A percentile compares a stretch with the other conserved stretches of the same genome.
These are phyloP conservation scores for Heterotis niloticus DNA, from an alignment of 2,113 vertebrate species.

Conservation along the genomic window DNA sequence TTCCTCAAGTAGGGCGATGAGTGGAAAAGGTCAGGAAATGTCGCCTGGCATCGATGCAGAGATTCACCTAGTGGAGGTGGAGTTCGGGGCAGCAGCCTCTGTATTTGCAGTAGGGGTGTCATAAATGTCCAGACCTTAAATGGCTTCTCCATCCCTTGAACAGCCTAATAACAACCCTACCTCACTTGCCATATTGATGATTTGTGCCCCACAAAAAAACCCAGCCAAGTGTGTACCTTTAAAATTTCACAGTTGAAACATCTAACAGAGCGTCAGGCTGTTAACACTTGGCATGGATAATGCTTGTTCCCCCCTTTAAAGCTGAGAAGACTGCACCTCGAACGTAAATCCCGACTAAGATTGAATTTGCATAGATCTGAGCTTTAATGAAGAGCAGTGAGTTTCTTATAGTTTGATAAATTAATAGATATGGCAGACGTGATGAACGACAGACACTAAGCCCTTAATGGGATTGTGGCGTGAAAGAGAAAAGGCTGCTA, in stretches of 20 bases:
- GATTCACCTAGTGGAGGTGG: conserved; percentile 18
- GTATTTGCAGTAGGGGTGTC: conserved; percentile 15
- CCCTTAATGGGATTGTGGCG: not conserved
- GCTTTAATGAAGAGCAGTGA: not conserved
- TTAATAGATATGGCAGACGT: not conserved
- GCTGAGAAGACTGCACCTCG: not conserved
- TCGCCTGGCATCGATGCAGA: conserved; percentile 26
- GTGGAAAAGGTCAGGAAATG: conserved; percentile 36
- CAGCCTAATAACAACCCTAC: not conserved
- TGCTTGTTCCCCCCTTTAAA: not conserved
- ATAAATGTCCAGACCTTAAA: conserved; percentile 22
- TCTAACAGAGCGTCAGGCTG: not conserved
- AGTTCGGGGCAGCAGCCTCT: conserved; percentile 1
- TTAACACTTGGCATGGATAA: not conserved
- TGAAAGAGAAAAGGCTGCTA: not conserved
- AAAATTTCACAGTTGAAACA: not conserved
- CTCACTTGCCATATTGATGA: not conserved
- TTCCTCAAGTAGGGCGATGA: not conserved
- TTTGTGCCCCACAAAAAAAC: not conserved
- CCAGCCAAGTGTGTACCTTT: not conserved
- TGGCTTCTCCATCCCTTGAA: not conserved
- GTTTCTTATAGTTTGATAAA: not conserved
- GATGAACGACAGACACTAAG: not conserved
- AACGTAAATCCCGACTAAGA: not conserved
- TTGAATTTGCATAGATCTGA: not conserved